These are phyloP conservation scores for Branchipolynoe longqiensis DNA, from an alignment of 2,888 invertebrate genomes.

Conservation along the genomic window DNA sequence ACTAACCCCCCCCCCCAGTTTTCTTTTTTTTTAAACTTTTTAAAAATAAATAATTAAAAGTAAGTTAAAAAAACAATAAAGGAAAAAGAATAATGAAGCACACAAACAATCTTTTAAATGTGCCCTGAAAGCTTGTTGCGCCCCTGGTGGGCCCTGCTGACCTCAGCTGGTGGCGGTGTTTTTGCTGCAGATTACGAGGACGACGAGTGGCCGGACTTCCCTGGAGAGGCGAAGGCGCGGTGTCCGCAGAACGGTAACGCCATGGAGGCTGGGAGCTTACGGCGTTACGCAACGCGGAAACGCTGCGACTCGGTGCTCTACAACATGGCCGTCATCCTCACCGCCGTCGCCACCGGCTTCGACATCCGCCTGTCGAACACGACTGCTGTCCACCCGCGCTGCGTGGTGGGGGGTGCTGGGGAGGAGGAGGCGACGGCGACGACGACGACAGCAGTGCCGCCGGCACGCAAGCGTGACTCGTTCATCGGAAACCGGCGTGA, in stretches of 20 bases:
- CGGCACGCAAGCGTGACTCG: neutral
- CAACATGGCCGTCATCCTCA: slow-evolving; percentile 95
- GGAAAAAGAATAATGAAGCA: too few relatives aligned
- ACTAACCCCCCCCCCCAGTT: too few relatives aligned
- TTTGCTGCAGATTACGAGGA: slow-evolving; percentile 81
- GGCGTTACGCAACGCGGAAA: slow-evolving; percentile 70
- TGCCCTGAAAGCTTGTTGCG: too few relatives aligned
- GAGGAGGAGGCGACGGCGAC: slow-evolving; percentile 70
- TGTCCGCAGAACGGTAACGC: slow-evolving; percentile 86
- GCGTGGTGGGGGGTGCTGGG: slow-evolving; percentile 69
- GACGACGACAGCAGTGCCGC: slow-evolving; percentile 62
- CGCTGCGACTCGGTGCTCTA: slow-evolving; percentile 87
- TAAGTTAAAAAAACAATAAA: too few relatives aligned
- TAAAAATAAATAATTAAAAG: too few relatives aligned
- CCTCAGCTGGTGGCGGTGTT: too few relatives aligned
- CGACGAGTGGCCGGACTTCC: slow-evolving; percentile 80
- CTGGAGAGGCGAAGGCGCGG: slow-evolving; percentile 74
- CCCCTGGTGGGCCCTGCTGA: too few relatives aligned
- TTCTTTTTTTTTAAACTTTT: too few relatives aligned
- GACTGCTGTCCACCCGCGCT: slow-evolving; percentile 75
- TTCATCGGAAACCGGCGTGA: slow-evolving; percentile 70
- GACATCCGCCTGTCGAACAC: slow-evolving; percentile 93
- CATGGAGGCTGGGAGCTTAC: slow-evolving; percentile 64
- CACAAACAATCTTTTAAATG: too few relatives aligned
- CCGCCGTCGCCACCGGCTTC: slow-evolving; percentile 93